Base-by-base conservation (phyloP, 2,113 vertebrate genomes). In the Marmota monax region DNA sequence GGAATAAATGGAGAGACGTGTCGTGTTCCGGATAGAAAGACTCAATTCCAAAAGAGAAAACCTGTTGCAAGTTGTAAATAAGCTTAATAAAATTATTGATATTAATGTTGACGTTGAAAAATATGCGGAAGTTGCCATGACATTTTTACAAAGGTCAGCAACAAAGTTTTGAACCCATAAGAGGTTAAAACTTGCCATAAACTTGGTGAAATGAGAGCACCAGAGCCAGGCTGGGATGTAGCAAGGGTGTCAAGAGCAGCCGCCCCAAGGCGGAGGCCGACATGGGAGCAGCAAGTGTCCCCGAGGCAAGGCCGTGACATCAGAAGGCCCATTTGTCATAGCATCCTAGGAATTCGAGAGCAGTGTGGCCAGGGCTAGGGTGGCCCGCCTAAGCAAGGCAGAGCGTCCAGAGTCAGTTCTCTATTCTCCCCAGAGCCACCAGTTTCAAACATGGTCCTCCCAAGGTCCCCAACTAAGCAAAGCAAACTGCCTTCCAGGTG, bases 271-370 rank as follows among this genome's bases (percentile, higher is more conserved):
- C 3, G 2, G 6, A 42, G 7, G n/a, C 14, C 1, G 29, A 14
- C 61, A 0, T 34, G 16, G 3, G 17, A 32, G 80, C 1, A 20
- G 8, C 4, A 8, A 23, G 51, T 10, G n/a, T 34, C 16, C 16
- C 17, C 1, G 53, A 1, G 34, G 29, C 16, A 0, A 23, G 5
- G 61, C 53, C 17, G 4, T 16, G 4, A 20, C 0, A 1, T 34
- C 51, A 42, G 58, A 13, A 39, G 73, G 34, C 45, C 53, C 23
- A 0, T 7, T 48, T 45, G 82, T 29, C 13, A 39, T 14, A 34
- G 14, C 10, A 9, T 48, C 2, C 14, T 4, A 1, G 11, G 42
- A 20, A 4, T 1, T 5, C 4, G 51, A 32, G 37, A 37, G 5
- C 0, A 1, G 76, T 0, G 14, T 2, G 85, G 69, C 5, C 32